Evolutionary conservation across 2,113 vertebrate species (phyloP).

Genomic region (Chlamydotis undulata): DNA sequence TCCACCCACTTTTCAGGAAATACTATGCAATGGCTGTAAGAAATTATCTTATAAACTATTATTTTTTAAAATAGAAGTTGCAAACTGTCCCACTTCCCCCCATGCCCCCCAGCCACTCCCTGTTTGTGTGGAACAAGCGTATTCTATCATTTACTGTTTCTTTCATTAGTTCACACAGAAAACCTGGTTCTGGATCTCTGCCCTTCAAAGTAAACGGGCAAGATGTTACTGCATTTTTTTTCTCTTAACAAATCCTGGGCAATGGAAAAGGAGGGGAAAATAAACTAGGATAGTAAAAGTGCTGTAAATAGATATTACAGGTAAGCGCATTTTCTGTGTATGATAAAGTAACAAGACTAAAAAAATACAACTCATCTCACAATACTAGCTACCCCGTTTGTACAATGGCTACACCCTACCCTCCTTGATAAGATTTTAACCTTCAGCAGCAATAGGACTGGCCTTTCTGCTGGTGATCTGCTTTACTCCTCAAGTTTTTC

Average conservation of each 20-base stretch:
- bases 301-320: background rate
- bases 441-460: background rate
- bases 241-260: background rate
- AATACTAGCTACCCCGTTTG: background rate
- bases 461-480: background rate
- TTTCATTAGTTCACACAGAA: background rate
- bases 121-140: background rate
- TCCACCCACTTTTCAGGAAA: background rate
- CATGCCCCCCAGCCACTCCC: background rate
- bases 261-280: background rate
- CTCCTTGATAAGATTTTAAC: background rate
- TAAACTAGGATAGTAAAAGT: background rate
- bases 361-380: background rate
- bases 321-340: background rate
- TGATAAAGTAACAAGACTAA: background rate
- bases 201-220: background rate
- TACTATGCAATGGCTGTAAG: background rate
- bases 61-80: background rate
- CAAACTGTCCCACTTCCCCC: background rate
- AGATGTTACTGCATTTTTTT: background rate
- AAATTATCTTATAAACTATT: background rate
- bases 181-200: background rate
- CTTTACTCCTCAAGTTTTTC: background rate
- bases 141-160: background rate
- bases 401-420: background rate